A percentile compares a stretch with the other conserved stretches of the same genome.
Conservation (phyloP, 1,140 invertebrate species). For the Drosophila melanogaster region DNA sequence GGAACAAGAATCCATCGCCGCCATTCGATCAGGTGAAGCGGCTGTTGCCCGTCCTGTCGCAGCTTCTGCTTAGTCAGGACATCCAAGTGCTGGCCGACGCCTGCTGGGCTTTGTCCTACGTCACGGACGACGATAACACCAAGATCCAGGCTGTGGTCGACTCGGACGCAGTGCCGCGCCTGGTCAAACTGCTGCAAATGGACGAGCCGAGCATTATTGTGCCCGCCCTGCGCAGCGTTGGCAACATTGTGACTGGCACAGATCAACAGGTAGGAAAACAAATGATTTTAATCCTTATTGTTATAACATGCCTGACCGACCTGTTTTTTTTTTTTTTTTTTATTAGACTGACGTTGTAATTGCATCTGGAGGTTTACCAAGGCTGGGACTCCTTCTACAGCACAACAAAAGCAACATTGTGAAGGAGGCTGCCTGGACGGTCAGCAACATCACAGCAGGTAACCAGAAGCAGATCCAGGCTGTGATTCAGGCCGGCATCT, state of each 20-base stretch:
- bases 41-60: slow-evolving; percentile 92
- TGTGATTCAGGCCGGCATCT: slow-evolving; percentile 91
- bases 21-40: slow-evolving; percentile 90
- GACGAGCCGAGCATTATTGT: slow-evolving; percentile 92
- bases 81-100: slow-evolving; percentile 94
- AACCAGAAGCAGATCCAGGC: slow-evolving; percentile 97
- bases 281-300: not conserved
- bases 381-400: slow-evolving; percentile 90
- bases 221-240: slow-evolving; percentile 94
- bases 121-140: slow-evolving; percentile 97
- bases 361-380: slow-evolving; percentile 90
- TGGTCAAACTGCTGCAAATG: slow-evolving; percentile 91
- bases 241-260: slow-evolving; percentile 95
- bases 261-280: slow-evolving; percentile 87
- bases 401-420: slow-evolving; percentile 91
- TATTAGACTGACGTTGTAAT: slow-evolving; percentile 96
- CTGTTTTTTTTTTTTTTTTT: slow-evolving; percentile 92
- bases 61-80: slow-evolving; percentile 90
- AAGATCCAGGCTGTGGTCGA: slow-evolving; percentile 95
- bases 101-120: slow-evolving; percentile 98
- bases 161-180: slow-evolving; percentile 89
- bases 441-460: slow-evolving; percentile 99
- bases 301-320: not conserved
- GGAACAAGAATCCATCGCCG: slow-evolving; percentile 95
- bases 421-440: slow-evolving; percentile 98